Evolutionary conservation across 2,888 invertebrate species (phyloP).

Genomic region (Rhingia campestris): DNA sequence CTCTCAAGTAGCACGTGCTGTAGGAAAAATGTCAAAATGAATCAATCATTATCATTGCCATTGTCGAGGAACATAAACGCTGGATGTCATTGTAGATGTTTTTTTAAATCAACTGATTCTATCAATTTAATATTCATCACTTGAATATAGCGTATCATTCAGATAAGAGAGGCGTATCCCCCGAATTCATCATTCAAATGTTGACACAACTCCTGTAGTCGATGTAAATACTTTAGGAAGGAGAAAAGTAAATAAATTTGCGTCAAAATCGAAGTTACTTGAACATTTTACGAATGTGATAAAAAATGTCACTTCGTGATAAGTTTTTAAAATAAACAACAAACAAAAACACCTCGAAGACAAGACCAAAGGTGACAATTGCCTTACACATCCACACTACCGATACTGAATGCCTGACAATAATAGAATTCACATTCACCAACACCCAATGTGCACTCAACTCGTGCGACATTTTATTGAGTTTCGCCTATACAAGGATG

Average conservation of each 20-base stretch:
- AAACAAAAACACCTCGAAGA: constrained; percentile 34
- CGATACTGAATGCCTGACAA: constrained; percentile 25
- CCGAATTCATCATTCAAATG: constrained; percentile 36
- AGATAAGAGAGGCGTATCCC: constrained; percentile 1
- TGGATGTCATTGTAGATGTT: no score
- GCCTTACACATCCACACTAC: constrained; percentile 39
- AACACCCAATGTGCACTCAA: constrained; percentile 68
- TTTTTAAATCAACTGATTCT: no score
- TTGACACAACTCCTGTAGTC: constrained; percentile 24
- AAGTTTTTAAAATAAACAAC: constrained; percentile 48
- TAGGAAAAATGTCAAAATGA: no score
- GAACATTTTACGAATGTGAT: constrained; percentile 43
- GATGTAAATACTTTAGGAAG: constrained; percentile 12
- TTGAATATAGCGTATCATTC: no score
- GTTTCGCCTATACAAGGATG: constrained; percentile 16
- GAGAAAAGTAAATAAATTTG: constrained; percentile 52
- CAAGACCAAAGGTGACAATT: constrained; percentile 69
- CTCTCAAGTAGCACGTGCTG: no score
- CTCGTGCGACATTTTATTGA: constrained; percentile 70
- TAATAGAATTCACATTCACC: constrained; percentile 50
- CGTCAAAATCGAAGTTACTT: constrained; percentile 32
- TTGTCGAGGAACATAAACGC: no score
- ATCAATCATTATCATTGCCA: no score
- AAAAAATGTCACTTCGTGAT: constrained; percentile 63
- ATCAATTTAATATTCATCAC: no score